Evolutionary conservation across 1,140 invertebrate species (phyloP).

Genomic region (Drosophila jambulina): DNA sequence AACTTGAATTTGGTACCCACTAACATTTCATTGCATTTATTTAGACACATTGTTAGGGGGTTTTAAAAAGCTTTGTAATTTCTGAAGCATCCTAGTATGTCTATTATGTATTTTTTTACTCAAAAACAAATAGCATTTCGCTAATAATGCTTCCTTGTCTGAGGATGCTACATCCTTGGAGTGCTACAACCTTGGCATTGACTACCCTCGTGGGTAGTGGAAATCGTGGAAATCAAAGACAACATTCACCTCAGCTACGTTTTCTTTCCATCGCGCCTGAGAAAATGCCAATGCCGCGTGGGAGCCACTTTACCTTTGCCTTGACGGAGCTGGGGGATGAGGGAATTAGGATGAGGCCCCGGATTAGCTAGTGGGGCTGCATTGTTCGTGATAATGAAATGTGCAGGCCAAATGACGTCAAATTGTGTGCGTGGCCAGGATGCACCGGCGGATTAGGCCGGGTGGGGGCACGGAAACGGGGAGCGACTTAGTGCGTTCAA

Average conservation of each 20-base stretch:
- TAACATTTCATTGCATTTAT: too few relatives aligned
- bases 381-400: constrained; percentile 60
- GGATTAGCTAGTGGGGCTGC: constrained; percentile 46
- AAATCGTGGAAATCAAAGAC: constrained; percentile 15
- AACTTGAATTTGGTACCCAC: too few relatives aligned
- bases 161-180: neutral
- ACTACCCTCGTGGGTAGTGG: neutral
- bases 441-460: constrained; percentile 34
- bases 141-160: too few relatives aligned
- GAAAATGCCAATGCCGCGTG: constrained; percentile 62
- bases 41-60: too few relatives aligned
- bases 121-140: neutral
- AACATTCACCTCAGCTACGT: constrained; percentile 6
- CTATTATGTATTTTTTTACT: neutral
- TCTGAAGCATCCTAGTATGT: neutral
- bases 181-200: constrained; percentile 8
- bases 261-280: constrained; percentile 23
- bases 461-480: constrained; percentile 14
- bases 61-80: neutral
- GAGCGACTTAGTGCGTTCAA: constrained; percentile 66
- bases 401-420: constrained; percentile 63
- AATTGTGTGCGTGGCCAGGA: constrained; percentile 59
- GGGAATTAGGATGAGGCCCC: constrained; percentile 20
- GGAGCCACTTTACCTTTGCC: constrained; percentile 58
- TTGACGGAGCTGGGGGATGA: constrained; percentile 23